Evolutionary conservation across 2,797 vertebrate genomes (phyloP).

Genomic region (Paramormyrops hopkinsi): DNA sequence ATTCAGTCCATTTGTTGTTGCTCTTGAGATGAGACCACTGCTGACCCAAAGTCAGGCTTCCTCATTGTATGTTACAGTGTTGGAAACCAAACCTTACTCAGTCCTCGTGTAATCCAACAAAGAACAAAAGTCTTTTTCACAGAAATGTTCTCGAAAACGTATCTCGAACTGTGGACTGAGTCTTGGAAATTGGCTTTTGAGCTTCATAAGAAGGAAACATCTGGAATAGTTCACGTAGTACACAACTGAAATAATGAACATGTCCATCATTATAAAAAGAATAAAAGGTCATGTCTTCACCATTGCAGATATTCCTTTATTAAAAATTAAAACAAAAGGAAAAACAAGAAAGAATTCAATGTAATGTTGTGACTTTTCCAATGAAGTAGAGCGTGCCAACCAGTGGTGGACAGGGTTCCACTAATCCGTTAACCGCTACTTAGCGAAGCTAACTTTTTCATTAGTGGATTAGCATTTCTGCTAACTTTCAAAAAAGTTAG

Average conservation of each 20-base stretch:
- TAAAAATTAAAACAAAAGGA: not conserved
- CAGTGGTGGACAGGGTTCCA: not conserved
- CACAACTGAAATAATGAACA: not conserved
- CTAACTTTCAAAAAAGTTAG: not conserved
- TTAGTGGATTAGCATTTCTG: not conserved
- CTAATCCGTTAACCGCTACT: not conserved
- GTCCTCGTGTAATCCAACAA: not conserved
- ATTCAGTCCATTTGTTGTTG: not conserved
- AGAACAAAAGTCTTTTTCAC: not conserved
- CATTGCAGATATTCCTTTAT: not conserved
- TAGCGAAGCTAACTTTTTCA: not conserved
- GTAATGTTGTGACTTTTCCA: not conserved
- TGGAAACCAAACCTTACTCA: not conserved
- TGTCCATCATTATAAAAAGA: not conserved
- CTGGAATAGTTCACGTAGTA: not conserved
- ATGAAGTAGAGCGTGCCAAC: not conserved
- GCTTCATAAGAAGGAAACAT: not conserved
- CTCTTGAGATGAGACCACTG: not conserved
- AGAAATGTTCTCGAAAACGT: not conserved
- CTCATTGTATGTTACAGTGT: not conserved
- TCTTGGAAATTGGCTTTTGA: not conserved
- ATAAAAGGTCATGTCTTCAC: not conserved
- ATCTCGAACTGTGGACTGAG: not conserved
- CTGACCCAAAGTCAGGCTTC: not conserved
- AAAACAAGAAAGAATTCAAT: not conserved